Base-by-base conservation (phyloP, 2,113 vertebrate species). In the Spea bombifrons region DNA sequence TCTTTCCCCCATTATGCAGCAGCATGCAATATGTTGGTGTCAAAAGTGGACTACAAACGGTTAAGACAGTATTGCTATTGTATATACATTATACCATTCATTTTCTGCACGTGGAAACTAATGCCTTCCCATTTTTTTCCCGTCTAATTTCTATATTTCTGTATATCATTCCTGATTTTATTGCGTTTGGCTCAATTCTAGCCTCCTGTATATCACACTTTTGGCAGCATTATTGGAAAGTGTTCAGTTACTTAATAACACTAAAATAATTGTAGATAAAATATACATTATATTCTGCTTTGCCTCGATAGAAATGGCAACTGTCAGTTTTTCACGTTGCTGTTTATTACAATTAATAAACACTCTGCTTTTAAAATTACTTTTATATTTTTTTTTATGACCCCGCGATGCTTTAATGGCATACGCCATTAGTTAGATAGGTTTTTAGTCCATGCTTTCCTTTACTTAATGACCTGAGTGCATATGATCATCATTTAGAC, bases 291-390 rank as follows among this genome's bases (percentile, higher is more conserved):
- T 66, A 10, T 5, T 10, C 48, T 71, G 49, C 69, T 71, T 71
- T 53, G 3, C 49, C 7, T 8, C 4, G 49, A 30, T 53, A 17
- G 17, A 71, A 79, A 47, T 53, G 70, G 66, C 59, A 46, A 61
- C 57, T 64, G 49, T 45, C 59, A 53, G 66, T 48, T 61, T 63
- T 66, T 63, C 88, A 49, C 88, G 89, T 93, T 94, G 93, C 94
- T 95, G 93, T 94, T 95, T 92, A 93, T 94, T 94, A 93, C 93
- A 94, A 93, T 94, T 94, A 91, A 87, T 91, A 92, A 93, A 93
- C 87, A 91, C 91, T 13, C 55, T 5, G 55, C 8, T 59, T 59
- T 13, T 86, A 85, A 93, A 95, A 94, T 94, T 84, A 94, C 92
- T 88, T 88, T 91, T 73, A 55, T 79, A 66, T 95, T 96, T 30